phyloP scores from a whole-genome alignment of 2,797 vertebrate species.

The Chaunax sp. region DNA sequence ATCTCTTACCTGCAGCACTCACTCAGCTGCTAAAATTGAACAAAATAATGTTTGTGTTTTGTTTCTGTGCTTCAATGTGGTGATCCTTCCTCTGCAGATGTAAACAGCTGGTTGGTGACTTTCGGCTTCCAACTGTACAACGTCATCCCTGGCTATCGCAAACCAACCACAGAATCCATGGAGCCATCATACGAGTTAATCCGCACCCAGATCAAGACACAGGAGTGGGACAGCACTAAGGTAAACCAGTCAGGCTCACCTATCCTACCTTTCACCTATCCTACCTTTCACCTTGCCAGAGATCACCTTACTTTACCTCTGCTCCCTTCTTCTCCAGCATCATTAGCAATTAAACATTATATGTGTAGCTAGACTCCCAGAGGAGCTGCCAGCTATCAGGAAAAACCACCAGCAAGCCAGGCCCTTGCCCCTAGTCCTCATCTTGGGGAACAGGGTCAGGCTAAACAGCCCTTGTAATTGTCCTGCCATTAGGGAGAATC shows the following conservation, averaged over 20 bases:
- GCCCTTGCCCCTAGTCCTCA: conserved; percentile 69
- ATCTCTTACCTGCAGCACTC: conserved; percentile 54
- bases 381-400: conserved; percentile 72
- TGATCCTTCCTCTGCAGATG: conserved; percentile 84
- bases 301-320: conserved; percentile 22
- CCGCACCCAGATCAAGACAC: conserved; percentile 96
- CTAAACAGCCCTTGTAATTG: conserved; percentile 87
- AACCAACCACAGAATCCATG: conserved; percentile 91
- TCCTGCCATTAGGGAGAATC: conserved; percentile 87
- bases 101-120: conserved; percentile 99
- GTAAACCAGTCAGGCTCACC: conserved; percentile 72
- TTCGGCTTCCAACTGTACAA: conserved; percentile 99
- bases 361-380: conserved; percentile 65
- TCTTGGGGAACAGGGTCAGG: conserved; percentile 80
- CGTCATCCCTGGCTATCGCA: conserved; percentile 96
- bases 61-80: conserved; percentile 12
- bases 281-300: conserved; percentile 28
- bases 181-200: conserved; percentile 95
- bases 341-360: conserved; percentile 67
- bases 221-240: conserved; percentile 99
- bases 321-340: conserved; percentile 28
- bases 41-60: conserved; percentile 38
- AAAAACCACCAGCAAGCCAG: conserved; percentile 66
- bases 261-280: conserved; percentile 25
- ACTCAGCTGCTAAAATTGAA: conserved; percentile 53